Evolutionary conservation across 2,113 vertebrate genomes (phyloP), one percentile per base, ranked within the genome.

Genomic region (Oreochromis spilurus): DNA sequence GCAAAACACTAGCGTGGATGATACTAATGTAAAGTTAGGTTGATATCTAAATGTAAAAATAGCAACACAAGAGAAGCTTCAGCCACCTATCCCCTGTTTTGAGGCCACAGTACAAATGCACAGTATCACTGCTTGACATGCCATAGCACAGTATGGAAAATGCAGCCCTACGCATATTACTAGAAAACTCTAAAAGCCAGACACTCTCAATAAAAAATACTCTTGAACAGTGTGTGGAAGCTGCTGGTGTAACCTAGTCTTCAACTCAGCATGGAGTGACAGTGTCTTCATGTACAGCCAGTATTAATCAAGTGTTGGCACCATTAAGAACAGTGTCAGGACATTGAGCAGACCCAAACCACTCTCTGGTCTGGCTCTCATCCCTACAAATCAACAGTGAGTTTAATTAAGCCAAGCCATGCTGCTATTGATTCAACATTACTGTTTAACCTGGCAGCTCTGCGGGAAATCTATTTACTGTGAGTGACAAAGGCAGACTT

Each of bases 381-480:
- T 93, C 86, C 82, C 91, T 90, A 86, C 84, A 94, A 95, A 94
- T 94, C 91, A 93, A 95, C 92, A 92, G 85, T 45, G 82, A 91
- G 95, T 93, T 94, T 95, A 95, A 95, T 95, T 93, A 94, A 94
- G 92, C 87, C 72, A 85, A 91, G 86, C 89, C 92, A 89, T 79
- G 60, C 83, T 81, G 87, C 91, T 94, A 89, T 87, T 94, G 93
- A 94, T 92, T 92, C 80, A 84, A 90, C 83, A 80, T 87, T 62
- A 88, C 84, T 91, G 94, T 95, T 95, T 94, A 67, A 92, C 90
- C 94, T 96, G 96, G 95, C 95, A 92, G 34, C 21, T 87, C 58
- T 1, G 9, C 83, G 67, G 90, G 83, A 92, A 93, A 94, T 89
- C 92, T 91, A 94, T 96, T 96, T 95, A 93, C 93, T 81, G 16